phyloP scores from a whole-genome alignment of 2,113 vertebrate genomes.

The Anhinga rufa region DNA sequence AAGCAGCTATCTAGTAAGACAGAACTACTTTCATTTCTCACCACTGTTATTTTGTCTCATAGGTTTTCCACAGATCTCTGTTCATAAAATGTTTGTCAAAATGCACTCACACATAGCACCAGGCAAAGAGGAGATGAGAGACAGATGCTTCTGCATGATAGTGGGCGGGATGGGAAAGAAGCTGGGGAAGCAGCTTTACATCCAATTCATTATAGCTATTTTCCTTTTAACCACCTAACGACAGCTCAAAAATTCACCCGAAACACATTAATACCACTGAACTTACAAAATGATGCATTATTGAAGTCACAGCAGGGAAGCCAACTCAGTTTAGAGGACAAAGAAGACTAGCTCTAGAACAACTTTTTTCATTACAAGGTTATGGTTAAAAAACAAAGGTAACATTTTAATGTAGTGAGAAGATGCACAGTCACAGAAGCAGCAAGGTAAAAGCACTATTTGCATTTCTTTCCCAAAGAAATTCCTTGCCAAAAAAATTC shows the following conservation, averaged over 20 bases:
- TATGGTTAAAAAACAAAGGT: constrained; percentile 19
- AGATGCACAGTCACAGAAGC: background rate
- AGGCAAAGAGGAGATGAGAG: constrained; percentile 29
- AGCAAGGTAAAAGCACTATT: background rate
- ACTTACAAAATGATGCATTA: constrained; percentile 58
- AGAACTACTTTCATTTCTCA: background rate
- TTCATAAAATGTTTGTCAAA: constrained; percentile 41
- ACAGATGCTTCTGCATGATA: constrained; percentile 33
- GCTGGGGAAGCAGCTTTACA: constrained; percentile 40
- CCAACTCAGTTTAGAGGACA: constrained; percentile 40
- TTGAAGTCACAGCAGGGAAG: constrained; percentile 64
- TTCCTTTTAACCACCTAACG: constrained; percentile 59
- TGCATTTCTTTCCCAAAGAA: background rate
- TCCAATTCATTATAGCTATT: constrained; percentile 45
- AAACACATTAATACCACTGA: constrained; percentile 50
- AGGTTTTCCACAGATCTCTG: constrained; percentile 5
- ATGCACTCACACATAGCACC: background rate
- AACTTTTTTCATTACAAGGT: constrained; percentile 46
- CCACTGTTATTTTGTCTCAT: background rate
- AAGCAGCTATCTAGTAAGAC: background rate
- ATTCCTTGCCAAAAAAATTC: background rate
- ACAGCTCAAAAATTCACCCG: constrained; percentile 18
- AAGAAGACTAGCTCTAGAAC: constrained; percentile 30
- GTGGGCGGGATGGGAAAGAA: background rate
- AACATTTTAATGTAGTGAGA: constrained; percentile 17